phyloP scores from a whole-genome alignment of 2,113 vertebrate genomes.

The Oxyura jamaicensis region DNA sequence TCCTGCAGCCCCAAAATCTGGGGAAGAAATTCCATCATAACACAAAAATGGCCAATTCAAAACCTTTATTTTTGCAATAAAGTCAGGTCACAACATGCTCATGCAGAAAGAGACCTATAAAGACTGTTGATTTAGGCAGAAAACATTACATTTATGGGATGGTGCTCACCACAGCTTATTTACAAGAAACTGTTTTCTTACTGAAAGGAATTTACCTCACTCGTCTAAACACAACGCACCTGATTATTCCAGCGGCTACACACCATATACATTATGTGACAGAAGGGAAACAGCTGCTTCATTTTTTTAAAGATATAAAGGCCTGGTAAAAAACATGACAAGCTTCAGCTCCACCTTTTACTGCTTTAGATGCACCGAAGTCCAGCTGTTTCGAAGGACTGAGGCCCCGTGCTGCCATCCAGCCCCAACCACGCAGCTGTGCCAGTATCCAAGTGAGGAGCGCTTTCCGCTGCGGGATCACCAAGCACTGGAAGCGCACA shows the following conservation, averaged over 20 bases:
- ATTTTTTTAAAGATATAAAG: background rate
- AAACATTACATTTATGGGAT: background rate
- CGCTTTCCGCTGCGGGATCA: too few relatives aligned
- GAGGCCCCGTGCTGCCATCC: background rate
- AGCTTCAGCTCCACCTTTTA: background rate
- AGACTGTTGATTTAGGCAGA: background rate
- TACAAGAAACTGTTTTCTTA: background rate
- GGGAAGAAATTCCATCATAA: background rate
- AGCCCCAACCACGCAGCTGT: background rate
- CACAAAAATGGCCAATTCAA: background rate
- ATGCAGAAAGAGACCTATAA: background rate
- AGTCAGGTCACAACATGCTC: background rate
- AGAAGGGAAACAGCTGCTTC: background rate
- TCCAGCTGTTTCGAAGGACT: background rate
- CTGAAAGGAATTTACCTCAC: background rate
- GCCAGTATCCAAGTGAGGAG: too few relatives aligned
- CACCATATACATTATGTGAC: background rate
- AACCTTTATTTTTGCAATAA: background rate
- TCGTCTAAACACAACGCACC: background rate
- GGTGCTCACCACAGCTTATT: background rate
- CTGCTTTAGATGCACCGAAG: background rate
- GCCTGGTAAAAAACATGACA: background rate
- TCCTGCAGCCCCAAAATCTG: background rate
- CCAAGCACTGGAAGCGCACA: background rate
- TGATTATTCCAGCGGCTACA: background rate